Base-by-base conservation (phyloP, 2,888 invertebrate genomes). In the Cynaeus angustus region DNA sequence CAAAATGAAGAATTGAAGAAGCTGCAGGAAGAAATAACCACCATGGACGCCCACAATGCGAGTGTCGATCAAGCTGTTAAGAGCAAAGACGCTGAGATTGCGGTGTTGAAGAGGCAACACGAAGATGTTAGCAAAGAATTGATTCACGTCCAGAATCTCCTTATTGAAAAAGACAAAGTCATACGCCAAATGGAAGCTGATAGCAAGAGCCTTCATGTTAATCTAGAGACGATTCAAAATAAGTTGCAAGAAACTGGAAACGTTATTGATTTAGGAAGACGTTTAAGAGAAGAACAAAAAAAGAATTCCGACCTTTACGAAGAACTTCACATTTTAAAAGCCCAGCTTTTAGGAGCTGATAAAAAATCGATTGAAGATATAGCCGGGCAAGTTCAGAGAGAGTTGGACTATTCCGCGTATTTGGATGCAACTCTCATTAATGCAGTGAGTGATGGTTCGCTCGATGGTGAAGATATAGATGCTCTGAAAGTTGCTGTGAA, bases 161-260 rank as follows among this genome's bases (percentile, higher is more conserved):
- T 92, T 0, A 87, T 85, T 68, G 88, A 89, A 50, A 89, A 89
- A 75, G 90, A 91, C 38, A 86, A 85, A 69, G 84, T 88, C 0
- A 87, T 88, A 0, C 87, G 88, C 64, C 89, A 90, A 10, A 90
- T 91, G 78, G 89, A 88, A 9, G 85, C 85, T 14, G 87, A 88
- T 64, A 88, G 86, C 59, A 89, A 88, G 73, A 86, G 84, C 66
- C 83, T 88, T 9, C 90, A 90, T 21, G 86, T 86, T 3, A 88
- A 87, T 75, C 77, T 88, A 41, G 85, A 86, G 73, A 87, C 85
- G 1, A 86, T 88, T 8, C 86, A 87, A 68, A 85, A 79, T 62
- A 88, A 88, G 76, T 84, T 87, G 73, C 88, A 87, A 66, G 88
- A 89, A 48, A 87, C 85, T 26, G 88, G 86, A 5, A 72, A 59